Conservation (phyloP, 2,888 invertebrate species). For the Neocrepidodera transversa region DNA sequence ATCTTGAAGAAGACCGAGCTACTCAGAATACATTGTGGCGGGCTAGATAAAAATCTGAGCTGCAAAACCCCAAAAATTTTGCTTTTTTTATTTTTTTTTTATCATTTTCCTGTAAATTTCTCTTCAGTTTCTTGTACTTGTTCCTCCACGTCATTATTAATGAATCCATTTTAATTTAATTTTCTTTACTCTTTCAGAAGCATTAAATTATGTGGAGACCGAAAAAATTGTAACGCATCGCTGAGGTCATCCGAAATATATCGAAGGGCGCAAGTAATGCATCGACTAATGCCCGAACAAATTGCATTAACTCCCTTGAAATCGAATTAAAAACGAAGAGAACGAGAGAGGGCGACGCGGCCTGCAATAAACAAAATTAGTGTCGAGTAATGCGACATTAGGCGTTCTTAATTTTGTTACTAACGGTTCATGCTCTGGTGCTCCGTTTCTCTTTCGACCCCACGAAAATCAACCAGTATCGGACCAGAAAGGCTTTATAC, state of each 20-base stretch:
- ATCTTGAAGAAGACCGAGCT: too few species aligned
- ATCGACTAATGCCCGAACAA: slow-evolving; percentile 41
- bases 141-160: too few species aligned
- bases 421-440: slow-evolving; percentile 50
- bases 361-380: slow-evolving; percentile 59
- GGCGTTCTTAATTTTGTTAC: slow-evolving; percentile 50
- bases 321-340: slow-evolving; percentile 53
- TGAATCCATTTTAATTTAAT: too few species aligned
- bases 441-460: slow-evolving; percentile 34
- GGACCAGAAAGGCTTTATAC: not conserved
- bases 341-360: slow-evolving; percentile 35
- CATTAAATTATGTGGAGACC: too few species aligned
- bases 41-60: too few species aligned
- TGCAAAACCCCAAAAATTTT: too few species aligned
- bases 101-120: too few species aligned
- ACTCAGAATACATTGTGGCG: too few species aligned
- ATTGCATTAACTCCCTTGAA: slow-evolving; percentile 49
- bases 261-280: slow-evolving; percentile 31
- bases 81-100: too few species aligned
- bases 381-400: slow-evolving; percentile 56
- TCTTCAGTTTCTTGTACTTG: too few species aligned
- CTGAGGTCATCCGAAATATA: slow-evolving; percentile 24
- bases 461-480: not conserved
- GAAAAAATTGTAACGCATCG: slow-evolving; percentile 27
- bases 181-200: too few species aligned